phyloP scores from a whole-genome alignment of 2,888 invertebrate species.

The Melieria crassipennis region DNA sequence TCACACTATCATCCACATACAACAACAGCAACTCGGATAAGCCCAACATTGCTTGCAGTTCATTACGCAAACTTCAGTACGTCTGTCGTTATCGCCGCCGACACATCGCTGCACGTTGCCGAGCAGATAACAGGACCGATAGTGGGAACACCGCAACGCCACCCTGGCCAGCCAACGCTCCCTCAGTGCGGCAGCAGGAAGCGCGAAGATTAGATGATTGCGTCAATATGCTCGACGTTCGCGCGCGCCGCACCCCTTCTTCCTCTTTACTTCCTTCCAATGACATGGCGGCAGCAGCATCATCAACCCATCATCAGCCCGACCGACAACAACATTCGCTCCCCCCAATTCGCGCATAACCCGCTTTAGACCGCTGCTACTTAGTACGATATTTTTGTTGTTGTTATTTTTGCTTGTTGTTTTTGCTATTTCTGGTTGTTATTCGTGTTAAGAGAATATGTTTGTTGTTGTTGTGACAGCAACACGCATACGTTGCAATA shows the following conservation, averaged over 20 bases:
- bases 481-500: neutral
- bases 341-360: constrained; percentile 15
- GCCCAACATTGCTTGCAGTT: no score
- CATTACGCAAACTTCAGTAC: no score
- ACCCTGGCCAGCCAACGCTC: neutral
- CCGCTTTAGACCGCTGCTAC: neutral
- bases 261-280: no score
- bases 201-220: constrained; percentile 67
- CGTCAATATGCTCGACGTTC: constrained; percentile 62
- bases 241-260: constrained; percentile 7
- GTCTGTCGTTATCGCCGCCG: no score
- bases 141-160: neutral
- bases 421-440: constrained; percentile 9
- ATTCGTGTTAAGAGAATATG: constrained; percentile 46
- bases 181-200: constrained; percentile 41
- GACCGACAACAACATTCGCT: constrained; percentile 11
- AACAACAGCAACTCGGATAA: no score
- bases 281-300: constrained; percentile 15
- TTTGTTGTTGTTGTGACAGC: constrained; percentile 29
- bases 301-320: constrained; percentile 23
- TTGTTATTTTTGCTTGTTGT: constrained; percentile 1
- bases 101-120: no score
- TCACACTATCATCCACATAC: no score
- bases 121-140: no score
- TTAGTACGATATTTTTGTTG: constrained; percentile 3